Evolutionary conservation across 2,888 invertebrate genomes (phyloP).

Genomic region (Latheticus oryzae): DNA sequence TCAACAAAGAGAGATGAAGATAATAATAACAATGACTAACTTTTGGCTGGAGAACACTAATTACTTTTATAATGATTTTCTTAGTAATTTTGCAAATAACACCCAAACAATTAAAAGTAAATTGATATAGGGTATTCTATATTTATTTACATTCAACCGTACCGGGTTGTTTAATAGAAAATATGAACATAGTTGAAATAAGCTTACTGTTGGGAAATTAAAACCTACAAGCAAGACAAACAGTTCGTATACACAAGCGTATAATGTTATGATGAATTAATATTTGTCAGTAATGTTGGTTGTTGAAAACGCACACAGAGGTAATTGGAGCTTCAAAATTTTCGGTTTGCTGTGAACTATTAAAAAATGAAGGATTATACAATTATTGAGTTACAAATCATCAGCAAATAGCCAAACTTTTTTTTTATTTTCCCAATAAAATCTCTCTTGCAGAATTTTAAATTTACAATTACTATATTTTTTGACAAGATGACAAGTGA

Average conservation of each 20-base stretch:
- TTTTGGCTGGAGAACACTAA: slow-evolving; percentile 12
- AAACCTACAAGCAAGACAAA: neutral
- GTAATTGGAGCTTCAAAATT: no score
- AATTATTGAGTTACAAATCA: no score
- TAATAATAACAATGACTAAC: slow-evolving; percentile 12
- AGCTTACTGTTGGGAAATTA: neutral
- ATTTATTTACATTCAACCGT: slow-evolving; percentile 3
- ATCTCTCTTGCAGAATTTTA: no score
- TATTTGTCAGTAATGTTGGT: no score
- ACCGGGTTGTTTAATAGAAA: neutral
- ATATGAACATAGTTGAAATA: neutral
- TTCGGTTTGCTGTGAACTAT: no score
- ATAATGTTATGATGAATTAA: no score
- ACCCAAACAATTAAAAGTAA: slow-evolving; percentile 15
- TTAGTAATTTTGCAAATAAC: neutral
- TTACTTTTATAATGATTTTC: slow-evolving; percentile 14
- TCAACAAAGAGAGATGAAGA: slow-evolving; percentile 11
- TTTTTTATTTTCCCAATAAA: no score
- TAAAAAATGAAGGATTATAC: no score
- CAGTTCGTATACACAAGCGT: neutral
- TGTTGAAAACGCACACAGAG: no score
- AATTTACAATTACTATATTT: no score
- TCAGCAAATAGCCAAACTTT: no score
- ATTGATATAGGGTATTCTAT: slow-evolving; percentile 7
- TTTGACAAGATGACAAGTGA: no score